Evolutionary conservation across 2,797 vertebrate genomes (phyloP).

Genomic region (Falco columbarius): DNA sequence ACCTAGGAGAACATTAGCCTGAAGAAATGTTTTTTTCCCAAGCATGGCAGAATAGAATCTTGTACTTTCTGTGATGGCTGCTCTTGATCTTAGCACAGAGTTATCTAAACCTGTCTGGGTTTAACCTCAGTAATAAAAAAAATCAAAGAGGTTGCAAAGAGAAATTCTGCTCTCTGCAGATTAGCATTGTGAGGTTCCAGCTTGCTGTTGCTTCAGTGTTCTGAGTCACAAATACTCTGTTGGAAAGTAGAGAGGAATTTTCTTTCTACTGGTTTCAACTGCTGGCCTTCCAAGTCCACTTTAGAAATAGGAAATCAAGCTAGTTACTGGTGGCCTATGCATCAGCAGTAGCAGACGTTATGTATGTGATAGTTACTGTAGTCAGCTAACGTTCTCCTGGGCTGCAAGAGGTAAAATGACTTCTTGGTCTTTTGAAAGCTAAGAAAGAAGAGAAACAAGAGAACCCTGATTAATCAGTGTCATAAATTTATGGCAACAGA

Average conservation of each 20-base stretch:
- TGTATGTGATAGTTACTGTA: background rate
- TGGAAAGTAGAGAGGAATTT: background rate
- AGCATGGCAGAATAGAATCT: background rate
- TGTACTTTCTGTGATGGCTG: background rate
- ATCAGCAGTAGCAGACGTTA: background rate
- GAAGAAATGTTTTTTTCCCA: background rate
- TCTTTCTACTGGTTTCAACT: background rate
- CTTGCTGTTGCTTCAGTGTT: background rate
- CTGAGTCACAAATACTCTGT: background rate
- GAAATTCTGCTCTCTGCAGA: background rate
- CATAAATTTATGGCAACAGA: background rate
- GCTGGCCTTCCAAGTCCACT: background rate
- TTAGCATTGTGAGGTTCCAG: background rate
- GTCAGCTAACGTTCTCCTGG: background rate
- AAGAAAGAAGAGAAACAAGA: background rate
- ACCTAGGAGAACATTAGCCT: background rate
- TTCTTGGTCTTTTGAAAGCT: background rate
- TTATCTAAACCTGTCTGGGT: background rate
- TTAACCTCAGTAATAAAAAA: conserved; percentile 11
- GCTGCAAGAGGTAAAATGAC: background rate
- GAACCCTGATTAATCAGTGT: background rate
- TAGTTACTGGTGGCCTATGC: background rate
- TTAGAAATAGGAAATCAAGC: background rate
- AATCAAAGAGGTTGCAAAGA: background rate
- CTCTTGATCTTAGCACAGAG: background rate